phyloP scores from a whole-genome alignment of 2,113 vertebrate genomes.

The Perognathus longimembris region DNA sequence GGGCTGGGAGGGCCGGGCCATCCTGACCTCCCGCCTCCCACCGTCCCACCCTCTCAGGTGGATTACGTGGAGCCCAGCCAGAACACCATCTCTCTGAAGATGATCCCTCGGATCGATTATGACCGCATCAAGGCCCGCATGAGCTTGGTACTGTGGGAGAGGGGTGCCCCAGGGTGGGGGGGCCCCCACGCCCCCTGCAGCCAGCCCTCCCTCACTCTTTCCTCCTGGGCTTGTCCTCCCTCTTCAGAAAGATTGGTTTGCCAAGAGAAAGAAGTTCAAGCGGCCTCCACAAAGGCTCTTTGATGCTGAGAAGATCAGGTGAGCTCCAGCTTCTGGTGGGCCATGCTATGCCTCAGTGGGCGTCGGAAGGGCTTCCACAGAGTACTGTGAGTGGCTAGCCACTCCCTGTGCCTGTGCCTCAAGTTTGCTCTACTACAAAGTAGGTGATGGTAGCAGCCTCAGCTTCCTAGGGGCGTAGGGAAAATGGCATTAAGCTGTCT shows the following conservation, averaged over 20 bases:
- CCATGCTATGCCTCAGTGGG: not conserved
- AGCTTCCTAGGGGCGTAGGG: no score
- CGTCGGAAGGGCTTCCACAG: not conserved
- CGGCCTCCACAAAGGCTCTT: slow-evolving; percentile 94
- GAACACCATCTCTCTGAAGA: slow-evolving; percentile 97
- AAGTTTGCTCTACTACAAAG: not conserved
- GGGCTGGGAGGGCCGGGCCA: no score
- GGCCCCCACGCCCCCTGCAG: not conserved
- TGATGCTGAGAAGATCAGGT: slow-evolving; percentile 97
- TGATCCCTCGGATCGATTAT: slow-evolving; percentile 96
- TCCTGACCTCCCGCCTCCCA: not conserved
- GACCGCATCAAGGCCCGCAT: slow-evolving; percentile 97
- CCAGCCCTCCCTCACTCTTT: not conserved
- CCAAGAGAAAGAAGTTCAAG: slow-evolving; percentile 97
- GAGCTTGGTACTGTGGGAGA: slow-evolving; percentile 90
- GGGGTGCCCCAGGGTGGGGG: no score
- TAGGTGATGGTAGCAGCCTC: no score
- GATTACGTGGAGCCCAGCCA: slow-evolving; percentile 98
- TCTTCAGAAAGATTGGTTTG: slow-evolving; percentile 96
- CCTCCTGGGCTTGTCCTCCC: not conserved
- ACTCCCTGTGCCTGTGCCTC: not conserved
- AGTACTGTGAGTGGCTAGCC: not conserved
- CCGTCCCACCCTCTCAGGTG: slow-evolving; percentile 85
- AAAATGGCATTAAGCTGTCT: not conserved
- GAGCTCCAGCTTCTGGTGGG: not conserved